These are phyloP conservation scores for Hemitrygon akajei DNA, from an alignment of 2,797 vertebrate species.

Conservation along the genomic window DNA sequence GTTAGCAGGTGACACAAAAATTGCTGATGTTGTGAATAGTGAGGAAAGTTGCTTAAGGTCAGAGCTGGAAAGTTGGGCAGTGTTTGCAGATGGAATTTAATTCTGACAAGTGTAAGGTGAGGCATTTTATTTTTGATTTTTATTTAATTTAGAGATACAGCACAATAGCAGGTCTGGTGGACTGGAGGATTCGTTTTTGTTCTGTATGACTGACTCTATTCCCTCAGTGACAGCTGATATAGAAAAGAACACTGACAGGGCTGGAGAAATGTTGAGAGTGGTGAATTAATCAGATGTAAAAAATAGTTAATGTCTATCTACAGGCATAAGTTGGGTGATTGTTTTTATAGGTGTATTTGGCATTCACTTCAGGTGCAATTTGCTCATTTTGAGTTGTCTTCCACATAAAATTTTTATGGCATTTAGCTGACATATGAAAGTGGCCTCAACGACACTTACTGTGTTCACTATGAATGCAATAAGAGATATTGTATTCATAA, in stretches of 20 bases:
- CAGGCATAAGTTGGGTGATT: background rate
- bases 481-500: background rate
- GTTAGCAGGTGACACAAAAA: too few relatives aligned
- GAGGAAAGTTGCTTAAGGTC: too few relatives aligned
- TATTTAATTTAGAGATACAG: too few relatives aligned
- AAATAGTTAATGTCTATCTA: background rate
- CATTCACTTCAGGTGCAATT: background rate
- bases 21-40: too few relatives aligned
- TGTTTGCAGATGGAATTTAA: too few relatives aligned
- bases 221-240: background rate
- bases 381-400: background rate
- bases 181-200: too few relatives aligned
- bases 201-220: too few relatives aligned
- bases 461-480: background rate
- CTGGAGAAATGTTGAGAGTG: too few relatives aligned
- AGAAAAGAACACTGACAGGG: background rate
- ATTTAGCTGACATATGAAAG: background rate
- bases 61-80: too few relatives aligned
- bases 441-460: background rate
- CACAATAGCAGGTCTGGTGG: too few relatives aligned
- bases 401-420: background rate
- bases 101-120: too few relatives aligned
- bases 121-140: too few relatives aligned
- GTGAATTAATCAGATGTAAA: background rate
- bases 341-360: background rate